A percentile compares a stretch with the other conserved stretches of the same genome.
Conservation (phyloP, 2,113 vertebrate genomes). For the Tenebrosternarchus preto region DNA sequence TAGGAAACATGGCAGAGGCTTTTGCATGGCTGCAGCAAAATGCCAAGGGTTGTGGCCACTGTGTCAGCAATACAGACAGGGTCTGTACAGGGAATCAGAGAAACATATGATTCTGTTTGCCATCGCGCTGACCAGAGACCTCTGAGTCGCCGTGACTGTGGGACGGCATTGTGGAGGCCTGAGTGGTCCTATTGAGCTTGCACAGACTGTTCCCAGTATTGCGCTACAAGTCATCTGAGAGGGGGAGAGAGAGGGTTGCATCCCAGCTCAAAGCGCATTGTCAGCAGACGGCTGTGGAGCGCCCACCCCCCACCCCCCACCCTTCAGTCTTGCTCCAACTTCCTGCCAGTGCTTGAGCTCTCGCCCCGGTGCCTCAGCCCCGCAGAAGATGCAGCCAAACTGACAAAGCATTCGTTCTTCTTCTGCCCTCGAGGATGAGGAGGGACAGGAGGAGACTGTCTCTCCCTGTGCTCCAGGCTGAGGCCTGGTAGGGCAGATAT, state of each 20-base stretch:
- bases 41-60: slow-evolving; percentile 28
- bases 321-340: slow-evolving; percentile 34
- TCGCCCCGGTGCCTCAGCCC: slow-evolving; percentile 1
- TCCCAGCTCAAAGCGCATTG: slow-evolving; percentile 29
- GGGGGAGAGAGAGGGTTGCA: neutral
- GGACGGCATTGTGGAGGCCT: slow-evolving; percentile 35
- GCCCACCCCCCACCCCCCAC: no score
- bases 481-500: slow-evolving; percentile 22
- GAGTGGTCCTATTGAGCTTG: slow-evolving; percentile 5
- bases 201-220: slow-evolving; percentile 47
- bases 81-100: slow-evolving; percentile 24
- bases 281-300: slow-evolving; percentile 31
- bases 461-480: slow-evolving; percentile 26
- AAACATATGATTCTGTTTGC: neutral
- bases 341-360: slow-evolving; percentile 42
- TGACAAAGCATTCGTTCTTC: slow-evolving; percentile 53
- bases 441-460: slow-evolving; percentile 36
- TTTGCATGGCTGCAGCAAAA: slow-evolving; percentile 6
- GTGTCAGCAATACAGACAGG: slow-evolving; percentile 26
- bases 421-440: slow-evolving; percentile 38
- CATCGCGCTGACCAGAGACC: slow-evolving; percentile 5
- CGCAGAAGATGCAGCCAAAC: slow-evolving; percentile 18
- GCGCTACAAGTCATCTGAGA: slow-evolving; percentile 27
- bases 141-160: slow-evolving; percentile 10
- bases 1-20: slow-evolving; percentile 30